These are phyloP conservation scores for Coracias cyanogaster DNA, from an alignment of 2,797 vertebrate genomes.

Conservation along the genomic window DNA sequence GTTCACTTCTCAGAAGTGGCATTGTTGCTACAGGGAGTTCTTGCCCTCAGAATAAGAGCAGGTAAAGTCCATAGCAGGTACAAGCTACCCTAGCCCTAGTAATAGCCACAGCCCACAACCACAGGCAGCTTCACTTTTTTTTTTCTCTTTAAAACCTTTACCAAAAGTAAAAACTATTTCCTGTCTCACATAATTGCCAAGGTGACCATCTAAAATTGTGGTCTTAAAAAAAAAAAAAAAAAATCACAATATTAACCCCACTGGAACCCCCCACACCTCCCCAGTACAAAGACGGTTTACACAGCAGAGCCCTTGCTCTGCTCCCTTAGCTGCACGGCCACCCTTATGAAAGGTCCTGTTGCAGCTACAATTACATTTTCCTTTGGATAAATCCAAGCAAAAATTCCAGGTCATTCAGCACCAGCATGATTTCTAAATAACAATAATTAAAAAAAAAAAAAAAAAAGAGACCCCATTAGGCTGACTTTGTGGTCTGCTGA, in stretches of 20 bases:
- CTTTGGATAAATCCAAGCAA: slow-evolving; percentile 69
- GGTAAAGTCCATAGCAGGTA: slow-evolving; percentile 60
- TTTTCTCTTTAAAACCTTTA: slow-evolving; percentile 51
- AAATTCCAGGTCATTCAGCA: slow-evolving; percentile 67
- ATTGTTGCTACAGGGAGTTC: slow-evolving; percentile 79
- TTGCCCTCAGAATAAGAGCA: slow-evolving; percentile 70
- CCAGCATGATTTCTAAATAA: slow-evolving; percentile 64
- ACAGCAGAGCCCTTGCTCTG: slow-evolving; percentile 13
- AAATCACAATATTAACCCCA: slow-evolving; percentile 27
- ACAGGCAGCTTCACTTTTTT: slow-evolving; percentile 59
- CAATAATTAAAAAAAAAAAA: slow-evolving; percentile 33
- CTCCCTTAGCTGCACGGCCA: slow-evolving; percentile 40
- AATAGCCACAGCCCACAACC: slow-evolving; percentile 62
- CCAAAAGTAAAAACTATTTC: slow-evolving; percentile 55
- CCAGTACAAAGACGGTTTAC: slow-evolving; percentile 28
- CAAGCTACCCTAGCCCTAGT: slow-evolving; percentile 59
- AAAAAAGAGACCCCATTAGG: slow-evolving; percentile 4
- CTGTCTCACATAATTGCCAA: slow-evolving; percentile 53
- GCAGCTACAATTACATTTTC: slow-evolving; percentile 64
- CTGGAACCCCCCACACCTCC: slow-evolving; percentile 20
- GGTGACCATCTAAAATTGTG: slow-evolving; percentile 59
- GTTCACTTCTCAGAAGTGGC: slow-evolving; percentile 85
- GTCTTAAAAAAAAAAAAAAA: slow-evolving; percentile 13
- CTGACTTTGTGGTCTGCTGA: slow-evolving; percentile 65
- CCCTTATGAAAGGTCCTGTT: slow-evolving; percentile 47